Evolutionary conservation across 2,113 vertebrate species (phyloP).

Genomic region (Varanus salvator): DNA sequence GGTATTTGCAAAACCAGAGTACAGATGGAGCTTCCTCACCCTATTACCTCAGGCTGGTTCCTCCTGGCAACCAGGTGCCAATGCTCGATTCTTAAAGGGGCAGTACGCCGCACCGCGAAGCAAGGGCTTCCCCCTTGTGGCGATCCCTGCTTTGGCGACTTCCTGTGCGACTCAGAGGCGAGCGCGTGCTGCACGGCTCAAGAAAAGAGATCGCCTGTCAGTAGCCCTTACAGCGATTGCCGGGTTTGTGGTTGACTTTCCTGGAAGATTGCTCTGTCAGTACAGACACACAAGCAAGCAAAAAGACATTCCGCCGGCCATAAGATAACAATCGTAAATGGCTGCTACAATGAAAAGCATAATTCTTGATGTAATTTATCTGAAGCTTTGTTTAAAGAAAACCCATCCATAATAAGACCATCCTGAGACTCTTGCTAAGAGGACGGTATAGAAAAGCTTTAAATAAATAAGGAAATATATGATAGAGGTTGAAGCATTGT

Average conservation of each 20-base stretch:
- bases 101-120: background rate
- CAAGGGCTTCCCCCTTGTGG: too few species aligned
- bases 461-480: background rate
- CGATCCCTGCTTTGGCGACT: background rate
- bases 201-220: background rate
- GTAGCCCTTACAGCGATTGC: background rate
- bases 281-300: background rate
- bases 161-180: background rate
- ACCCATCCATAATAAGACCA: too few species aligned
- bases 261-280: background rate
- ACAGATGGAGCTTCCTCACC: background rate
- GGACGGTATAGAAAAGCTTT: too few species aligned
- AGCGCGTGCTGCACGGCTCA: background rate
- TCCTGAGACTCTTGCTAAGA: too few species aligned
- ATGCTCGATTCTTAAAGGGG: slow-evolving; percentile 20
- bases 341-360: background rate
- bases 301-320: background rate
- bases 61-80: slow-evolving; percentile 26
- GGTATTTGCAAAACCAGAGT: background rate
- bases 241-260: background rate
- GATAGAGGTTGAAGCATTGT: background rate
- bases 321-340: background rate
- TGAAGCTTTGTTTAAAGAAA: too few species aligned
- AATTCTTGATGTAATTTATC: background rate
- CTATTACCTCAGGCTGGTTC: background rate